Evolutionary conservation across 1,140 invertebrate genomes (phyloP).

Genomic region (Cephus cinctus): DNA sequence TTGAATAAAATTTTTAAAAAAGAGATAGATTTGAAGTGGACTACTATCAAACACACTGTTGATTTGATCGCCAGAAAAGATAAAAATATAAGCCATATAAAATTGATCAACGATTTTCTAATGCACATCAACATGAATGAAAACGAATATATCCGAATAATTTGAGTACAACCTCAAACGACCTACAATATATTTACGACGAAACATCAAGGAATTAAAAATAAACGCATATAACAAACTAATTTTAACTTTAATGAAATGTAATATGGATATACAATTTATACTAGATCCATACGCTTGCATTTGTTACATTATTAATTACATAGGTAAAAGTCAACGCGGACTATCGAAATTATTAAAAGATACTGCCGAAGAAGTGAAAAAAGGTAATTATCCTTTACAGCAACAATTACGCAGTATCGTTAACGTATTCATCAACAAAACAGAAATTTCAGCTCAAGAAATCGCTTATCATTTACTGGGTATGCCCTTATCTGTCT

Average conservation of each 20-base stretch:
- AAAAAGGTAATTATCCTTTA: constrained; percentile 7
- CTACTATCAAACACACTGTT: too few relatives aligned
- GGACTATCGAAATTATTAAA: constrained; percentile 8
- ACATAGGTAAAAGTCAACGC: constrained; percentile 8
- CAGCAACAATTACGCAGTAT: constrained; percentile 9
- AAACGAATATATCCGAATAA: constrained; percentile 6
- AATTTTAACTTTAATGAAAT: constrained; percentile 11
- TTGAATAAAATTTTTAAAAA: constrained; percentile 7
- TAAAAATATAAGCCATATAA: not conserved
- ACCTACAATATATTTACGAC: constrained; percentile 13
- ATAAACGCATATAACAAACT: constrained; percentile 18
- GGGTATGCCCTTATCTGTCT: not conserved
- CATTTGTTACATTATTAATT: constrained; percentile 5
- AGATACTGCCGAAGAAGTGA: constrained; percentile 4
- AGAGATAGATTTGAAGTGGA: too few relatives aligned
- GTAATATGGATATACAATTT: constrained; percentile 17
- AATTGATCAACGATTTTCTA: constrained; percentile 3
- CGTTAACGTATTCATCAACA: constrained; percentile 6
- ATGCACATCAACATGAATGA: constrained; percentile 3
- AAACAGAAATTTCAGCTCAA: constrained; percentile 9
- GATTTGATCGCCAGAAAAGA: not conserved
- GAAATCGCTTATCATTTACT: constrained; percentile 6
- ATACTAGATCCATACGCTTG: constrained; percentile 9
- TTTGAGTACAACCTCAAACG: constrained; percentile 6
- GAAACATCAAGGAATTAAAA: constrained; percentile 10